These are phyloP conservation scores for Fundulus diaphanus DNA, from an alignment of 2,797 vertebrate species.

Conservation along the genomic window DNA sequence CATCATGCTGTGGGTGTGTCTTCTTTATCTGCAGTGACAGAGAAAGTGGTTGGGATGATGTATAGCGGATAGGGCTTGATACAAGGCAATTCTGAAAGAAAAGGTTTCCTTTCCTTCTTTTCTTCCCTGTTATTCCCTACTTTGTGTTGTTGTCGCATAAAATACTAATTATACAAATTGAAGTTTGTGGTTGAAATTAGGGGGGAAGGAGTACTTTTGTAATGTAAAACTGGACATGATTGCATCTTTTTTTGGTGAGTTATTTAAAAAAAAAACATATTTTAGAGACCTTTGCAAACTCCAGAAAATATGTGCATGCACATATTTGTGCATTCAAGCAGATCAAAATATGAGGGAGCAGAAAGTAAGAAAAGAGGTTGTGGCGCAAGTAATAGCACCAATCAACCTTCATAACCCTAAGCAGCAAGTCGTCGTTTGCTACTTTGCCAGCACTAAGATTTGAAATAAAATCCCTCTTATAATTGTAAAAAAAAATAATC, in stretches of 20 bases:
- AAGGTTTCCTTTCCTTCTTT: neutral
- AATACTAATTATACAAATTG: too few relatives aligned
- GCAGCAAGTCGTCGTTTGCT: neutral
- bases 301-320: neutral
- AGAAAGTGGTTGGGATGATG: neutral
- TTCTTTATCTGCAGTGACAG: neutral
- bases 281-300: neutral
- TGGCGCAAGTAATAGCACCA: neutral
- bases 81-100: neutral
- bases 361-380: neutral
- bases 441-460: neutral
- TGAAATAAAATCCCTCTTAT: neutral
- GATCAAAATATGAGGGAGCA: slow-evolving; percentile 5
- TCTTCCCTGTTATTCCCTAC: neutral
- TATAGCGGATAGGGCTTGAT: neutral
- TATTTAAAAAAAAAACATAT: neutral
- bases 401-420: neutral
- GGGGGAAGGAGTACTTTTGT: too few relatives aligned
- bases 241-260: neutral
- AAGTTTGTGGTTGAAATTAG: too few relatives aligned
- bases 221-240: neutral
- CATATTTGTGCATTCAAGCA: neutral
- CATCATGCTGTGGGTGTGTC: neutral
- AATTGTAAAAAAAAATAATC: neutral
- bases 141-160: neutral